These are phyloP conservation scores for Anadara kagoshimensis DNA, from an alignment of 1,140 invertebrate species.

Conservation along the genomic window DNA sequence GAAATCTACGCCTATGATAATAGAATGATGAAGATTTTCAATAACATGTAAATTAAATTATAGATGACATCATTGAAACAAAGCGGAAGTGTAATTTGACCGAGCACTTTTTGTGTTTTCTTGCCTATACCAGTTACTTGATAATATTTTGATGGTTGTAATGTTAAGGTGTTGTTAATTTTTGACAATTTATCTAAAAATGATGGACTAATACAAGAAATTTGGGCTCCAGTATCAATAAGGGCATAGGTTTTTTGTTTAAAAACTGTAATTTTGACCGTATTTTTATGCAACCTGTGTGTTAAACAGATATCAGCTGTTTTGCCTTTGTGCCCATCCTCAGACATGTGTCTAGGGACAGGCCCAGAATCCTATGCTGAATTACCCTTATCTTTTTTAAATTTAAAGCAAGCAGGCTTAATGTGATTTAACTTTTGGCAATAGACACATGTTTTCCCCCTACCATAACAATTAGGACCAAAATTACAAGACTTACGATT, in stretches of 20 bases:
- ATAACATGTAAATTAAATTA: conserved; percentile 3
- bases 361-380: too few relatives aligned
- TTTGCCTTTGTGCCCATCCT: too few relatives aligned
- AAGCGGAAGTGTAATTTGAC: background rate
- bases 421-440: too few relatives aligned
- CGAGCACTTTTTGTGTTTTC: background rate
- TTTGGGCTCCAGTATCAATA: conserved; percentile 12
- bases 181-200: background rate
- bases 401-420: too few relatives aligned
- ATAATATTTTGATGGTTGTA: background rate
- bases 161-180: background rate
- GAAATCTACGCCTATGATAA: conserved; percentile 16
- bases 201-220: too few relatives aligned
- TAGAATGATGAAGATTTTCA: conserved; percentile 2
- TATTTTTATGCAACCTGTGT: conserved; percentile 1
- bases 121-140: conserved; percentile 2
- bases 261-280: background rate
- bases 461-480: too few relatives aligned
- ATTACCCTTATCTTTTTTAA: too few relatives aligned
- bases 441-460: too few relatives aligned
- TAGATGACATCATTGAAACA: background rate
- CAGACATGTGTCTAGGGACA: too few relatives aligned
- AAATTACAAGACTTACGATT: background rate
- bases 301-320: conserved; percentile 3
- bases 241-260: background rate